These are phyloP conservation scores for Scaptomyza polygonia DNA, from an alignment of 2,888 invertebrate genomes.

Conservation along the genomic window DNA sequence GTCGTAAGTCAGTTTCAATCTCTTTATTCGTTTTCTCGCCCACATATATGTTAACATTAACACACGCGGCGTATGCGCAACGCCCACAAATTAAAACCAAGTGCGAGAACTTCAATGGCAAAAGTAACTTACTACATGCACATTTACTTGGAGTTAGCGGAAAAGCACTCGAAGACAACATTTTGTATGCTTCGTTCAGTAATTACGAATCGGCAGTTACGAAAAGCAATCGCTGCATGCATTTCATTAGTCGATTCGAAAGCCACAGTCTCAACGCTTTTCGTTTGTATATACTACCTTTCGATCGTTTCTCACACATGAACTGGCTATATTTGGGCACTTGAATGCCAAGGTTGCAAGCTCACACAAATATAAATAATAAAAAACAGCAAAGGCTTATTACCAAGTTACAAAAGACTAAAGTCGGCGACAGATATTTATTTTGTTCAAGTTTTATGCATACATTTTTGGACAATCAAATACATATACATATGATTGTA, in stretches of 20 bases:
- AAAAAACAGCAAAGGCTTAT: constrained; percentile 36
- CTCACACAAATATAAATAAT: constrained; percentile 31
- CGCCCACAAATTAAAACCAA: constrained; percentile 42
- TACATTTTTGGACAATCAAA: constrained; percentile 53
- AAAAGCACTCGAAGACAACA: constrained; percentile 32
- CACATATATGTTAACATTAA: constrained; percentile 19
- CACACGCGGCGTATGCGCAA: constrained; percentile 53
- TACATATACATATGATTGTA: too few relatives aligned
- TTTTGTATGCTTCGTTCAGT: constrained; percentile 30
- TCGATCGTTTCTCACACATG: constrained; percentile 57
- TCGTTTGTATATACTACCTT: neutral
- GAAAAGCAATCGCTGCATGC: constrained; percentile 36
- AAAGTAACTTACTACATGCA: constrained; percentile 1
- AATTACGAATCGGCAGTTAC: constrained; percentile 40
- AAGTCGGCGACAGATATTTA: constrained; percentile 45
- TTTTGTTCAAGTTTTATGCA: constrained; percentile 56
- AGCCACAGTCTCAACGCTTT: constrained; percentile 28
- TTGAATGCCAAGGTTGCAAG: constrained; percentile 74
- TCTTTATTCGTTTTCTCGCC: constrained; percentile 29
- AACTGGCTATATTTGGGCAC: constrained; percentile 71
- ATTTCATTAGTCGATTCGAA: constrained; percentile 52
- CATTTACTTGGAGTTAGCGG: neutral
- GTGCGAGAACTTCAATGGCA: constrained; percentile 47
- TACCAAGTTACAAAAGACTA: constrained; percentile 59
- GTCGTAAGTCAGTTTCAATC: constrained; percentile 11